These are phyloP conservation scores for Otis tarda DNA, from an alignment of 2,113 vertebrate genomes.

Conservation along the genomic window DNA sequence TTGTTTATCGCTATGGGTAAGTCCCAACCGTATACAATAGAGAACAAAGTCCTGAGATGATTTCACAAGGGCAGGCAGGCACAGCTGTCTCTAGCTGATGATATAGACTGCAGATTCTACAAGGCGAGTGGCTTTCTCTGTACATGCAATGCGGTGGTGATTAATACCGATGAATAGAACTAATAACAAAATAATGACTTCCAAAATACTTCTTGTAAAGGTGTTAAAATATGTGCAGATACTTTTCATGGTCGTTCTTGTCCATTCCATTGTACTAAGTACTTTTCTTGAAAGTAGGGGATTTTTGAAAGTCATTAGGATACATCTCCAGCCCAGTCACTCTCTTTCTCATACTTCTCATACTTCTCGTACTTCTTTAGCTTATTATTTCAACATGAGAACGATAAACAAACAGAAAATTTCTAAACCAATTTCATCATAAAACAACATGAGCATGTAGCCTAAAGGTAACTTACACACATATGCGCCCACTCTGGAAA, in stretches of 20 bases:
- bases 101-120: not conserved
- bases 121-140: not conserved
- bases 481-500: not conserved
- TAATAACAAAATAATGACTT: not conserved
- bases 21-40: not conserved
- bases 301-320: not conserved
- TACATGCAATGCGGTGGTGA: not conserved
- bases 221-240: not conserved
- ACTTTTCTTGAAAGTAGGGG: not conserved
- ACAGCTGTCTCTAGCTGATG: not conserved
- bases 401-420: not conserved
- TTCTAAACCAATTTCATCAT: not conserved
- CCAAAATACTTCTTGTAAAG: not conserved
- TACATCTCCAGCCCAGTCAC: not conserved
- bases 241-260: not conserved
- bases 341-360: not conserved
- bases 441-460: not conserved
- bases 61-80: not conserved
- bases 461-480: not conserved
- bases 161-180: no score
- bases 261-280: not conserved
- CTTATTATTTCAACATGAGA: not conserved
- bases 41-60: not conserved
- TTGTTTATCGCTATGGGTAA: not conserved
- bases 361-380: not conserved